phyloP scores from a whole-genome alignment of 2,113 vertebrate species.

The Uropsilus gracilis region DNA sequence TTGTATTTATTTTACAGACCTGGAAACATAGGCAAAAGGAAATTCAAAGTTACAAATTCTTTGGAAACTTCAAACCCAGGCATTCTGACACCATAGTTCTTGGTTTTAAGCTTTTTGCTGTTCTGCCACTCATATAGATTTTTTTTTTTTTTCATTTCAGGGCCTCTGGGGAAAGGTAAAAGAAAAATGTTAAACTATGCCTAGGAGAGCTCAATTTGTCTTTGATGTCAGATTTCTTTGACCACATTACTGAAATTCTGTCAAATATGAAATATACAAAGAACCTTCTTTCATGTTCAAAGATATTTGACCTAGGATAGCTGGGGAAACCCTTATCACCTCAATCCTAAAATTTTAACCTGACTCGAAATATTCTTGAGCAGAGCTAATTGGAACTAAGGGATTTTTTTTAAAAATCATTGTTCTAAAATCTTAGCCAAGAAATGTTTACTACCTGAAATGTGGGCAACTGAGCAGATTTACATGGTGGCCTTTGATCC shows the following conservation, averaged over 20 bases:
- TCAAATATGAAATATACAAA: constrained; percentile 11
- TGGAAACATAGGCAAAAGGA: not conserved
- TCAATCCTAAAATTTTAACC: constrained; percentile 31
- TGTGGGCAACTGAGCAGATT: not conserved
- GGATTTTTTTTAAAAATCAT: not conserved
- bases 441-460: constrained; percentile 60
- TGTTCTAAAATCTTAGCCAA: constrained; percentile 58
- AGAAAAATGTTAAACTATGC: not conserved
- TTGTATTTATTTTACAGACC: not conserved
- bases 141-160: not conserved
- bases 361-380: constrained; percentile 38
- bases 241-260: not conserved
- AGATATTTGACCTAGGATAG: not conserved
- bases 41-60: not conserved
- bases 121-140: not conserved
- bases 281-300: not conserved
- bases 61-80: not conserved
- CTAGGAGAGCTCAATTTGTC: not conserved
- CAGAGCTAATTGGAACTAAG: constrained; percentile 12
- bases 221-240: not conserved
- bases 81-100: not conserved
- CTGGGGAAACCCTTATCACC: not conserved
- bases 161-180: not conserved
- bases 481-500: constrained; percentile 69
- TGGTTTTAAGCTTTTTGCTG: not conserved